Base-by-base conservation (phyloP, 2,113 vertebrate genomes). In the Halcyon malimbica region DNA sequence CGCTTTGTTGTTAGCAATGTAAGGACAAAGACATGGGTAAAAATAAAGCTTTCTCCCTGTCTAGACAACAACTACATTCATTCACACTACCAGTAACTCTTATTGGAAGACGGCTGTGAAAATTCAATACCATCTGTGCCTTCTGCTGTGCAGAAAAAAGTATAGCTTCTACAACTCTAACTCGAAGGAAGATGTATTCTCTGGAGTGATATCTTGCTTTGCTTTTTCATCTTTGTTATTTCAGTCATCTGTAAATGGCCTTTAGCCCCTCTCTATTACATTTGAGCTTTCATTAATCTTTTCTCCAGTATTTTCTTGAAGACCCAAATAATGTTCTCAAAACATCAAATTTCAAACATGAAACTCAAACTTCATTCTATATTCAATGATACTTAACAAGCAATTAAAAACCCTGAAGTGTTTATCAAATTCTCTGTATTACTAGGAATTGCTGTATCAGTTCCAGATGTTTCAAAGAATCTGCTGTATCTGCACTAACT, bases 71-170 rank as follows among this genome's bases (percentile, higher is more conserved):
- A 73, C 33, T 39, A 70, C 44, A 10, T 79, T 86, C 35, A 92
- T 77, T 44, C 44, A 80, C 31, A 11, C 15, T 65, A 90, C 39
- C 57, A 71, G 25, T 51, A 85, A 64, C 50, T 83, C 76, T 57
- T 69, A 86, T 9, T 83, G 68, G 64, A 86, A 89, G 54, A 62
- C 54, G 80, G 59, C 41, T 89, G 81, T 83, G 71, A 91, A 92
- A 96, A 91, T 87, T 74, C 50, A 80, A 35, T 62, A 80, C 64
- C 83, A 92, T 90, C 50, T 94, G 76, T 59, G 83, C 81, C 37
- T 94, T 80, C 64, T 89, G 63, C 50, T 54, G 31, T 50, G 37
- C 51, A 95, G 73, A 95, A 5, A 77, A 69, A 81, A 75, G 57
- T 11, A 65, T 0, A 80, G 44, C 33, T 57, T 83, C 53, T 86